phyloP scores from a whole-genome alignment of 1,140 invertebrate species.

The Procambarus clarkii region DNA sequence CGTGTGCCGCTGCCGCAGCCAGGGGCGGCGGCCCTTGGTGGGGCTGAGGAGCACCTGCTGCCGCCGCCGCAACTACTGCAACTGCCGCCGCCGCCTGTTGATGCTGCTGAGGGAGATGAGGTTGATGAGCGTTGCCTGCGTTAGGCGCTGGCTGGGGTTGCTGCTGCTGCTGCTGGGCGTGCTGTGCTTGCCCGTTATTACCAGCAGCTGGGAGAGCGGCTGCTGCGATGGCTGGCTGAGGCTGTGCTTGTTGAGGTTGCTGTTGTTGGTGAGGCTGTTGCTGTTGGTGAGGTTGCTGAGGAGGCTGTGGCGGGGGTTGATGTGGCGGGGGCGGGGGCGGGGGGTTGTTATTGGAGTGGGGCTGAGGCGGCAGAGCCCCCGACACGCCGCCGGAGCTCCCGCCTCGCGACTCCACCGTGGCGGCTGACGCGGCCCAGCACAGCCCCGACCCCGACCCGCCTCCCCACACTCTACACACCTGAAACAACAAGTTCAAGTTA shows the following conservation, averaged over 20 bases:
- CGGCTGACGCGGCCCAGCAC: slow-evolving; percentile 60
- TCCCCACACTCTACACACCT: slow-evolving; percentile 50
- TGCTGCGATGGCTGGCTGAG: slow-evolving; percentile 41
- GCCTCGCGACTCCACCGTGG: slow-evolving; percentile 62
- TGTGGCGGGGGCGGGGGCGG: slow-evolving; percentile 52
- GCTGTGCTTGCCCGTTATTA: slow-evolving; percentile 30
- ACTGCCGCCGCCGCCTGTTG: slow-evolving; percentile 75
- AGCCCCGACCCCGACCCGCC: slow-evolving; percentile 36
- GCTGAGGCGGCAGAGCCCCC: slow-evolving; percentile 52
- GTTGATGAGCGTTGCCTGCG: background rate
- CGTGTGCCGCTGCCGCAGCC: slow-evolving; percentile 38
- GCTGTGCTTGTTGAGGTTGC: slow-evolving; percentile 31
- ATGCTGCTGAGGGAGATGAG: slow-evolving; percentile 45
- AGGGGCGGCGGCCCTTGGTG: slow-evolving; percentile 44
- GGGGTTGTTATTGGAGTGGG: slow-evolving; percentile 45
- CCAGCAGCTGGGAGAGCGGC: slow-evolving; percentile 31
- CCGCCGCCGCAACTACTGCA: slow-evolving; percentile 74
- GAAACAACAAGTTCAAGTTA: background rate
- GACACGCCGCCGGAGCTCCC: slow-evolving; percentile 54
- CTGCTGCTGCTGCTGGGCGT: slow-evolving; percentile 22
- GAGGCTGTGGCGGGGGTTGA: slow-evolving; percentile 43
- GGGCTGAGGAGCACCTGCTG: slow-evolving; percentile 43
- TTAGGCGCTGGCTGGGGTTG: slow-evolving; percentile 15
- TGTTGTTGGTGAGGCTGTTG: slow-evolving; percentile 30
- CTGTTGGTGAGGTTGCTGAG: background rate